Evolutionary conservation across 2,888 invertebrate species (phyloP), one percentile per base, ranked within the genome.

Genomic region (Nemurella pictetii): DNA sequence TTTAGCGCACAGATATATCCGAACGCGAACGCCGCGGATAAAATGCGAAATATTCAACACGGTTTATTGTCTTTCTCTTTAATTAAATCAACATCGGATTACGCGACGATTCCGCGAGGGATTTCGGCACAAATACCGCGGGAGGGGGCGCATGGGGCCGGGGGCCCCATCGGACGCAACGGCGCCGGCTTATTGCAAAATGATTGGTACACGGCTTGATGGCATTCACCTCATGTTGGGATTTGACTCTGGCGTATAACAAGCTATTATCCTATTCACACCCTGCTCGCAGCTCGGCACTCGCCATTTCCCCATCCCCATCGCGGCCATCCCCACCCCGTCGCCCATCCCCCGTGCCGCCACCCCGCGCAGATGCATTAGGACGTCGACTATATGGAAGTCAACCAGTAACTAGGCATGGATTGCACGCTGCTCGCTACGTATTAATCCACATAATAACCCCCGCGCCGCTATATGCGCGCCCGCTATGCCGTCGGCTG

Each of bases 391-490:
- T 55, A 55, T 55, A 55, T 55, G 55, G 55, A 55, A 55, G 55
- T 55, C 55, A 55, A 12, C 32, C 55, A 55, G 55, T 55, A 80
- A 75, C 83, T 78, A 78, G 85, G 85, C 83, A 80, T 85, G 80
- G 83, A 85, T 84, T 85, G 85, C 85, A 85, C 83, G 85, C 85
- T 29, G 78, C 55, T 78, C 29, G 25, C 20, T 29, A 83, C 75
- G 84, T 85, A 84, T 84, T 86, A 86, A 86, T 83, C 86, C 86
- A 86, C 83, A 84, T 86, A 86, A 86, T 86, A 85, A 85, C 86
- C 83, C 84, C 25, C 80, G 35, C n/a, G 82, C 35, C 80, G 85
- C 25, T 26, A 35, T 36, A 35, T 5, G 9, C 2, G 80, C 30
- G 20, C 29, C 9, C 20, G 15, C 55, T 55, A 55, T 20, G 20